phyloP scores from a whole-genome alignment of 2,797 vertebrate genomes.

The Myotis pilosus region DNA sequence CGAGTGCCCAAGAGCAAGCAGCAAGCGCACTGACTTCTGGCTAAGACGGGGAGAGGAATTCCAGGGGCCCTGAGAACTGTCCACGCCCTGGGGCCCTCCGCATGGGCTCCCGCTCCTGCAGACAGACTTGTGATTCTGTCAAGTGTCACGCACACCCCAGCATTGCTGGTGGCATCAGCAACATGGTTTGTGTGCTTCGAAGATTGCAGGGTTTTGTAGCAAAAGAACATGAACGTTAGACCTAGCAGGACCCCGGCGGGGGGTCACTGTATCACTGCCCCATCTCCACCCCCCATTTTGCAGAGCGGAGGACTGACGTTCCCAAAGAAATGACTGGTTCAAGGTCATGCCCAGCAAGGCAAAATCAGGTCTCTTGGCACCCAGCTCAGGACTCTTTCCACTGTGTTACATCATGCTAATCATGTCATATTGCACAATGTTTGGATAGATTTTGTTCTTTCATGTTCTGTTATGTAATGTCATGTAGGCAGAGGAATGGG shows the following conservation, averaged over 20 bases:
- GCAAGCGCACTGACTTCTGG: not conserved
- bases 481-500: not conserved
- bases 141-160: not conserved
- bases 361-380: not conserved
- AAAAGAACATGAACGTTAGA: not conserved
- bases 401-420: not conserved
- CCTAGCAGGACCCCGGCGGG: not conserved
- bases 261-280: not conserved
- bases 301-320: not conserved
- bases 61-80: constrained; percentile 5
- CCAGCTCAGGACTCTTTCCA: not conserved
- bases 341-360: not conserved
- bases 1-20: not conserved
- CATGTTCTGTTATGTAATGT: not conserved
- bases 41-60: not conserved
- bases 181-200: not conserved
- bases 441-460: not conserved
- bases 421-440: not conserved
- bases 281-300: not conserved
- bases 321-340: not conserved
- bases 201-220: not conserved
- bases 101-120: not conserved
- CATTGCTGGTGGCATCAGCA: not conserved
- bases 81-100: not conserved
- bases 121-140: not conserved